A percentile compares a stretch with the other conserved stretches of the same genome.
Evolutionary conservation across 1,140 invertebrate species (phyloP).

Genomic region (Melipona quadrifasciata): DNA sequence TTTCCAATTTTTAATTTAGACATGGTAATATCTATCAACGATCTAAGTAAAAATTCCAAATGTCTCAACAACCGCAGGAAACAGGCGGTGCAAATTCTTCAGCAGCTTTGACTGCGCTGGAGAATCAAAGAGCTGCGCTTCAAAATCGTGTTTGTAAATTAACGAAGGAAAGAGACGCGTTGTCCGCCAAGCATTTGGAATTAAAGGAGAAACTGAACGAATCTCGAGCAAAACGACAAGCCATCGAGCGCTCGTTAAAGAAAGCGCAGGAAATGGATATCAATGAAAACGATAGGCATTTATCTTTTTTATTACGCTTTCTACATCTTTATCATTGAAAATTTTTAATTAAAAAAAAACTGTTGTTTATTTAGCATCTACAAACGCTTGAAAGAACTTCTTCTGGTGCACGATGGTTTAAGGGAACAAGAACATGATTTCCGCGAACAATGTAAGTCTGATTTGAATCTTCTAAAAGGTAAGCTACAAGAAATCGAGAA

Average conservation of each 20-base stretch:
- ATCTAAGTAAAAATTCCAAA: neutral
- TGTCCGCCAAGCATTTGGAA: constrained; percentile 72
- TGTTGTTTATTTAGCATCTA: constrained; percentile 55
- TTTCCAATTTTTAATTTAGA: neutral
- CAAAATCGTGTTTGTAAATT: constrained; percentile 79
- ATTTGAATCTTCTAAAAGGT: constrained; percentile 84
- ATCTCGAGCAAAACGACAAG: constrained; percentile 61
- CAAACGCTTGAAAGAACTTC: constrained; percentile 85
- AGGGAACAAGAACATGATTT: constrained; percentile 89
- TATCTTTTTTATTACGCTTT: constrained; percentile 8
- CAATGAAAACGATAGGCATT: constrained; percentile 81
- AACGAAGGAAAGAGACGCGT: constrained; percentile 74
- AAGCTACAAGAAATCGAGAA: constrained; percentile 82
- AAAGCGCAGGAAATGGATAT: constrained; percentile 81
- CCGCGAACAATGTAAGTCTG: constrained; percentile 88
- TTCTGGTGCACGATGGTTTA: constrained; percentile 88
- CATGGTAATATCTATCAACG: neutral
- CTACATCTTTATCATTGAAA: neutral
- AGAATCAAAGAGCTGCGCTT: constrained; percentile 83
- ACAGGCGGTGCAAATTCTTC: constrained; percentile 37
- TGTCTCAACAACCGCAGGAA: constrained; percentile 59
- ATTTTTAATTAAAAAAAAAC: neutral
- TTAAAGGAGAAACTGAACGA: constrained; percentile 65
- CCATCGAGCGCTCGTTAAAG: constrained; percentile 74
- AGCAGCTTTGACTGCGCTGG: constrained; percentile 73